Percentiles rank a stretch among this genome's conserved stretches.
phyloP scores from a whole-genome alignment of 2,888 invertebrate genomes.

The Pterostichus niger region DNA sequence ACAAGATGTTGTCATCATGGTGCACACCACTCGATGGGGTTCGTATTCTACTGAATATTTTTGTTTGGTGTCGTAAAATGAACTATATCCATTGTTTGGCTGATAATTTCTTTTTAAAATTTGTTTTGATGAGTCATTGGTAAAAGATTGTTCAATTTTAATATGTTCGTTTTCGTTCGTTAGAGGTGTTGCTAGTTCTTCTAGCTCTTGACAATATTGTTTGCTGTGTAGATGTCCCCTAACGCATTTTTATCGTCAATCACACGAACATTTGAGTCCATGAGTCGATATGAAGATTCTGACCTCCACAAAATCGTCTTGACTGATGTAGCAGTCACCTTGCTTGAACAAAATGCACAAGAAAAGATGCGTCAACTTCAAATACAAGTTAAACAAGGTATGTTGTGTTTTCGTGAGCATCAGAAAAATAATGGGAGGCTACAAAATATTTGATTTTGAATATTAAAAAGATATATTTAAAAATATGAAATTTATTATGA shows the following conservation, averaged over 20 bases:
- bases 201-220: not conserved
- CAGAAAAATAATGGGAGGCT: too few species aligned
- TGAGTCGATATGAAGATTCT: constrained; percentile 82
- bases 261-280: constrained; percentile 43
- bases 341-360: constrained; percentile 83
- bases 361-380: constrained; percentile 82
- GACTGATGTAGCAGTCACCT: constrained; percentile 83
- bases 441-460: too few species aligned
- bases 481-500: too few species aligned
- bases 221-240: constrained; percentile 51
- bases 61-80: not conserved
- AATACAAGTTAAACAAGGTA: constrained; percentile 80
- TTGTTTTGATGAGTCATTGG: constrained; percentile 37
- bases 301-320: constrained; percentile 83
- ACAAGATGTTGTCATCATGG: not conserved
- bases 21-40: constrained; percentile 1
- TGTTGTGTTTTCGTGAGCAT: not conserved
- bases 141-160: constrained; percentile 26
- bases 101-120: too few species aligned
- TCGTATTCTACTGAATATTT: not conserved
- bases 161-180: too few species aligned
- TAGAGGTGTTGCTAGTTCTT: constrained; percentile 7
- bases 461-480: too few species aligned
- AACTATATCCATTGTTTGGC: too few species aligned
- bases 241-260: constrained; percentile 59